Conservation (phyloP, 2,797 vertebrate genomes). For the Margarornis squamiger region DNA sequence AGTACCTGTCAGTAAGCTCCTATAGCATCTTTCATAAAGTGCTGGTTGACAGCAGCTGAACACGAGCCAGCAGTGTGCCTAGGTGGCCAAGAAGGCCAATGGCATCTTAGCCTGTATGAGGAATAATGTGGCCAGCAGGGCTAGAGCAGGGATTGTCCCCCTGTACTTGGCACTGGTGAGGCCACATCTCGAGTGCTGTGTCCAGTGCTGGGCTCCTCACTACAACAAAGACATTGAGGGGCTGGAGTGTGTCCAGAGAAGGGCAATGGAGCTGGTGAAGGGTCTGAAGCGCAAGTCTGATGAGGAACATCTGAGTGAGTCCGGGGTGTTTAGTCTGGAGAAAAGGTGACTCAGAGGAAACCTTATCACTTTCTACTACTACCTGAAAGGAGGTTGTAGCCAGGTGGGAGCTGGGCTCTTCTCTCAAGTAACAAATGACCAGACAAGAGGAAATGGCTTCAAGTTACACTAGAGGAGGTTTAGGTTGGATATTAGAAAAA, state of each 20-base stretch:
- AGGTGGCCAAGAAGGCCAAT: neutral
- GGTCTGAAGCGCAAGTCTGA: neutral
- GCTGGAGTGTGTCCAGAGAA: neutral
- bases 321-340: neutral
- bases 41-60: neutral
- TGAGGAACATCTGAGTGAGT: neutral
- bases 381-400: neutral
- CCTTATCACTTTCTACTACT: neutral
- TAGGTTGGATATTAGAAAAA: neutral
- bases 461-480: neutral
- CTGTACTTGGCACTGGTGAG: no score
- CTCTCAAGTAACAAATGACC: neutral
- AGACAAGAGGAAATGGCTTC: neutral
- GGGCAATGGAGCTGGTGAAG: neutral
- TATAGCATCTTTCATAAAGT: neutral
- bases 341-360: no score
- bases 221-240: neutral
- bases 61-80: neutral
- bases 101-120: neutral
- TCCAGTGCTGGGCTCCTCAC: neutral
- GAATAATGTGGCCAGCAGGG: neutral
- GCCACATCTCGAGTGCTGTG: fast-evolving
- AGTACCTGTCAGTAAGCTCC: neutral
- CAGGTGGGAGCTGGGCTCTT: neutral
- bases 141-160: fast-evolving